These are phyloP conservation scores for Clarias pachynema DNA, from an alignment of 2,797 vertebrate genomes.

Conservation along the genomic window DNA sequence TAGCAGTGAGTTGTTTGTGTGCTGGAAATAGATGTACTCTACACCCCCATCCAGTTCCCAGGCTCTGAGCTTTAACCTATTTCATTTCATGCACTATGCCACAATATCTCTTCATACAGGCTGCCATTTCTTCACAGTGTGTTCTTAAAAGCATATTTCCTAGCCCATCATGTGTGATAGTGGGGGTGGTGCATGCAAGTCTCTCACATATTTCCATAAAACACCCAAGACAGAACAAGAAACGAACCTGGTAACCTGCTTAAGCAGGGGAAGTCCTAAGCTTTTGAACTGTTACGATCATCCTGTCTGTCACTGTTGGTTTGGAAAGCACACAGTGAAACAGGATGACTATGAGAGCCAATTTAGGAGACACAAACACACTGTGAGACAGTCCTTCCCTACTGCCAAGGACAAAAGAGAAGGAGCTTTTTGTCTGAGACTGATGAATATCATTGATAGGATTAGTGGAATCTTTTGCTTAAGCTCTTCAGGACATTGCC, in stretches of 20 bases:
- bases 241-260: constrained; percentile 45
- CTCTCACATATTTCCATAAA: constrained; percentile 32
- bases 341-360: constrained; percentile 17
- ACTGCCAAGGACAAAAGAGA: constrained; percentile 42
- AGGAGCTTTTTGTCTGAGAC: constrained; percentile 27
- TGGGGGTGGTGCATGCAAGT: constrained; percentile 26
- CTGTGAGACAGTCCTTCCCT: constrained; percentile 22
- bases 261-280: constrained; percentile 45
- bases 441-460: constrained; percentile 42
- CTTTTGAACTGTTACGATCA: constrained; percentile 33
- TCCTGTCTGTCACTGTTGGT: constrained; percentile 20
- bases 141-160: constrained; percentile 35
- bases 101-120: constrained; percentile 35
- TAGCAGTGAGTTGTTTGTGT: constrained; percentile 27
- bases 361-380: constrained; percentile 38
- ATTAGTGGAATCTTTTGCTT: constrained; percentile 39
- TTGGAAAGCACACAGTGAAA: constrained; percentile 36
- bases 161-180: constrained; percentile 21
- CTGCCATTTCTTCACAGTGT: constrained; percentile 37
- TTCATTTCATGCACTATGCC: constrained; percentile 38
- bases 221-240: constrained; percentile 24
- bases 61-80: constrained; percentile 46
- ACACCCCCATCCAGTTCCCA: constrained; percentile 22
- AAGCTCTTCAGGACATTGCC: constrained; percentile 38
- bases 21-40: constrained; percentile 33